Percentiles rank a stretch among this genome's conserved stretches.
Evolutionary conservation across 2,888 invertebrate genomes (phyloP).

Genomic region (Drosophila rellima): DNA sequence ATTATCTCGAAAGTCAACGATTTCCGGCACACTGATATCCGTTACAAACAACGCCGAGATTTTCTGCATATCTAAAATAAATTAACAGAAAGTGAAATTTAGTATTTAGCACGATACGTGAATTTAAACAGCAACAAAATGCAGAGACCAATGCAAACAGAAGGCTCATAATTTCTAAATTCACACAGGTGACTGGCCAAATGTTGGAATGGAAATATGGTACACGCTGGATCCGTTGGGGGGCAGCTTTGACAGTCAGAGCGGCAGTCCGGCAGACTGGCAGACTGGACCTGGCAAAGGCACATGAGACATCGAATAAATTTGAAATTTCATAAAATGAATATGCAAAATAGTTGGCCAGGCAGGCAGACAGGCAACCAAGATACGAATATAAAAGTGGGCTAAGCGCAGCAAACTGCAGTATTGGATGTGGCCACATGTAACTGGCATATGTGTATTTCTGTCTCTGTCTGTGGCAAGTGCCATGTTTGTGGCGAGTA

Average conservation of each 20-base stretch:
- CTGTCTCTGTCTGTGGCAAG: slow-evolving; percentile 19
- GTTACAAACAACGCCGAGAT: slow-evolving; percentile 84
- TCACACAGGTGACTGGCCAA: slow-evolving; percentile 46
- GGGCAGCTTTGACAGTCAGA: slow-evolving; percentile 21
- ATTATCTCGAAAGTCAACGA: slow-evolving; percentile 86
- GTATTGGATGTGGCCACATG: slow-evolving; percentile 30
- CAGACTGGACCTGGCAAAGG: no score
- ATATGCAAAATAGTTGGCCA: slow-evolving; percentile 73
- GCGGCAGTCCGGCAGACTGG: no score
- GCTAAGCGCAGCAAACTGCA: slow-evolving; percentile 50
- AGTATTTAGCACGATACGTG: slow-evolving; percentile 6
- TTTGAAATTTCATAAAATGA: slow-evolving; percentile 75
- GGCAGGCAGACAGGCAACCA: slow-evolving; percentile 4
- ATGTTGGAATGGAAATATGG: slow-evolving; percentile 21
- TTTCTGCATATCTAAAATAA: slow-evolving; percentile 70
- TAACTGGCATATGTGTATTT: slow-evolving; percentile 35
- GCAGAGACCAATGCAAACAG: slow-evolving; percentile 11
- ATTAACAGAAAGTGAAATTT: slow-evolving; percentile 20
- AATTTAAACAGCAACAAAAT: slow-evolving; percentile 7
- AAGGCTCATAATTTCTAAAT: slow-evolving; percentile 49
- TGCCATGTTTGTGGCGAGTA: slow-evolving; percentile 17
- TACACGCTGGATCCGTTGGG: neutral
- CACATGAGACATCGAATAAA: slow-evolving; percentile 71
- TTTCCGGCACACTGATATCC: slow-evolving; percentile 86
- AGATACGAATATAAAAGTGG: slow-evolving; percentile 42